phyloP scores from a whole-genome alignment of 2,797 vertebrate genomes.

The Merluccius polli region DNA sequence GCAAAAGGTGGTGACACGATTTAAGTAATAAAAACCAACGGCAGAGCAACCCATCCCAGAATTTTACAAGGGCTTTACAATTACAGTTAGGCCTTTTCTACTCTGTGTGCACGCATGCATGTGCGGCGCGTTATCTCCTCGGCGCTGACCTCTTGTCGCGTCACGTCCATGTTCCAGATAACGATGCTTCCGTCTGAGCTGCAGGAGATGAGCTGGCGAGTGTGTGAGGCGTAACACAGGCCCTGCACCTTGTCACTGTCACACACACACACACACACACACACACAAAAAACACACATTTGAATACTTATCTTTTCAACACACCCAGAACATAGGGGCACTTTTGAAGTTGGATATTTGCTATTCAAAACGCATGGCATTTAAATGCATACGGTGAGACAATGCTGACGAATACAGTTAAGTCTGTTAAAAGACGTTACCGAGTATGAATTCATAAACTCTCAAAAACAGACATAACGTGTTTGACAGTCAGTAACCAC shows the following conservation, averaged over 20 bases:
- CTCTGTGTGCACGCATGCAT: neutral
- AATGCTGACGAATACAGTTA: neutral
- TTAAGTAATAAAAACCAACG: neutral
- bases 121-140: neutral
- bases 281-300: conserved; percentile 25
- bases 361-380: neutral
- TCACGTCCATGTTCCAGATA: conserved; percentile 98
- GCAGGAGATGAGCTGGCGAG: conserved; percentile 95
- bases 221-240: conserved; percentile 91
- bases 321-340: neutral
- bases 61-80: neutral
- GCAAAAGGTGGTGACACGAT: neutral
- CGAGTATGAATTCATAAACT: neutral
- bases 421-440: too few species aligned
- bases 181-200: conserved; percentile 92
- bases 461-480: neutral
- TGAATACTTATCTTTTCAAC: conserved; percentile 2
- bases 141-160: conserved; percentile 87
- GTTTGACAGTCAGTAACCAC: neutral
- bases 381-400: neutral
- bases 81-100: too few species aligned
- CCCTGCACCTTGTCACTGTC: conserved; percentile 92
- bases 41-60: neutral
- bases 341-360: neutral
- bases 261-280: conserved; percentile 14